Conservation (phyloP, 2,797 vertebrate genomes). For the Pseudochirops corinnae region DNA sequence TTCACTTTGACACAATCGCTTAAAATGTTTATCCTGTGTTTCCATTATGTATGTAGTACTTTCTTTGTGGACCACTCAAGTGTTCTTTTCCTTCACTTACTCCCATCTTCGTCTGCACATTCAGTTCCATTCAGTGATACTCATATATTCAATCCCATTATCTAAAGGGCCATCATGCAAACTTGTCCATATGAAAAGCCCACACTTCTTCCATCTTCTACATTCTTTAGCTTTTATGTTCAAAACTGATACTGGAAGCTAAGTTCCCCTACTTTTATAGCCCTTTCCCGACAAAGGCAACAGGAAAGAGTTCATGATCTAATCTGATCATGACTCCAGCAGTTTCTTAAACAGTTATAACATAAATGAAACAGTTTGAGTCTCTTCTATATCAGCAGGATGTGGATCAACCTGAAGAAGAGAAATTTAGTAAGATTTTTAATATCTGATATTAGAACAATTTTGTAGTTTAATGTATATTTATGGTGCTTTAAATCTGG, state of each 20-base stretch:
- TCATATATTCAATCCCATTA: neutral
- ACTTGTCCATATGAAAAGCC: conserved; percentile 52
- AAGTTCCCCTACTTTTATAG: neutral
- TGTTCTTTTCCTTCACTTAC: conserved; percentile 41
- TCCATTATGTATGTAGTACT: conserved; percentile 13
- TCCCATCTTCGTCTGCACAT: conserved; percentile 60
- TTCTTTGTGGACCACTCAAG: conserved; percentile 37
- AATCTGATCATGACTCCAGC: conserved; percentile 61
- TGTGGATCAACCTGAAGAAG: conserved; percentile 86
- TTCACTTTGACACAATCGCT: conserved; percentile 51
- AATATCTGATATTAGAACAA: neutral
- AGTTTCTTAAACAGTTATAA: conserved; percentile 77
- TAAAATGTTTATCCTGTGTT: neutral
- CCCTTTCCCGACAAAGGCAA: conserved; percentile 64
- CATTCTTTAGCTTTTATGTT: conserved; percentile 26
- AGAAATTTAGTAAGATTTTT: conserved; percentile 7
- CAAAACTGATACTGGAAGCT: neutral
- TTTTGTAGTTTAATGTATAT: neutral
- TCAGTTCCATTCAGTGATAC: neutral
- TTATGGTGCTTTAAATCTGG: neutral
- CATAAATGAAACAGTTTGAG: conserved; percentile 81
- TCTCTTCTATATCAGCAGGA: conserved; percentile 81
- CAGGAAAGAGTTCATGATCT: conserved; percentile 69
- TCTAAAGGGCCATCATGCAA: conserved; percentile 47
- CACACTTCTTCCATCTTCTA: conserved; percentile 57